Conservation (phyloP, 2,797 vertebrate species). For the Micromesistius poutassou region DNA sequence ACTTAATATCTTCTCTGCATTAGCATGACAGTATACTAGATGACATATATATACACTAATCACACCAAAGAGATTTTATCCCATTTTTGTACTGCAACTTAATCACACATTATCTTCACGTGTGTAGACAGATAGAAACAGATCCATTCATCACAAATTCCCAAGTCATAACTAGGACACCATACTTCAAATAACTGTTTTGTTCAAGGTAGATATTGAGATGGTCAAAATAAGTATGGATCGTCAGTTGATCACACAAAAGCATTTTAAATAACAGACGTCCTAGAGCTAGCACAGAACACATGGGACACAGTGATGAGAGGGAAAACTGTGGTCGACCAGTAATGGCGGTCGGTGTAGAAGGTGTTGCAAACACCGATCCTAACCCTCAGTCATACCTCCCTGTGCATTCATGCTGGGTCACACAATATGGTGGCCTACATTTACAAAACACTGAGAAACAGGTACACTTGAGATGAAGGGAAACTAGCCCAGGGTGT, state of each 20-base stretch:
- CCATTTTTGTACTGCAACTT: neutral
- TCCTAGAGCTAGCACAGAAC: neutral
- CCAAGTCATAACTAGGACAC: neutral
- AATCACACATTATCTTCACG: neutral
- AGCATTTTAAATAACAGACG: neutral
- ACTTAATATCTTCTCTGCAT: neutral
- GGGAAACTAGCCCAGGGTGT: neutral
- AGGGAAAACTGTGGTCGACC: slow-evolving; percentile 11
- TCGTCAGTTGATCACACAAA: neutral
- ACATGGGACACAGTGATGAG: neutral
- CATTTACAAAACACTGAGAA: slow-evolving; percentile 11
- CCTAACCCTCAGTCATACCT: slow-evolving; percentile 30
- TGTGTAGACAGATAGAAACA: neutral
- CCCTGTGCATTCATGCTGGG: slow-evolving; percentile 23
- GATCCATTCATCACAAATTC: neutral
- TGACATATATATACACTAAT: neutral
- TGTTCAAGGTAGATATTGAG: neutral
- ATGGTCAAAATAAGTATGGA: too few species aligned
- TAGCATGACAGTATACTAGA: neutral
- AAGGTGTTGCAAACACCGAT: neutral
- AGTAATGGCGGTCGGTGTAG: slow-evolving; percentile 1
- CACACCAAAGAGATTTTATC: neutral
- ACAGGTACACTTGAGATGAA: neutral
- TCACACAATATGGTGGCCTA: slow-evolving; percentile 33
- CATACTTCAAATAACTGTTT: neutral